Conservation (phyloP, 1,140 invertebrate genomes). For the Capitella teleta region DNA sequence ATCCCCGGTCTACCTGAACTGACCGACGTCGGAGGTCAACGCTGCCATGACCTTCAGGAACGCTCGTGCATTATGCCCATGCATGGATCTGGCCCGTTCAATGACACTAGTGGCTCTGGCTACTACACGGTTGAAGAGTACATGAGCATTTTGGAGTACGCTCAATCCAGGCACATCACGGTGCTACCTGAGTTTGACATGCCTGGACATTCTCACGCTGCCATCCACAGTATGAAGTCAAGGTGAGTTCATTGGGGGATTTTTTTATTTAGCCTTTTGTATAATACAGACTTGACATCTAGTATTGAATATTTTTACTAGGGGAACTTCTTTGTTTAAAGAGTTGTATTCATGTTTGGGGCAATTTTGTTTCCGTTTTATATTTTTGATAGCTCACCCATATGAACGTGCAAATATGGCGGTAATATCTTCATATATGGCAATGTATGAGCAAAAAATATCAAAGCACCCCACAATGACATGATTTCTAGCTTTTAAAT, state of each 20-base stretch:
- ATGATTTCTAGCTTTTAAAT: too few species aligned
- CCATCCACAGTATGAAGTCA: slow-evolving; percentile 26
- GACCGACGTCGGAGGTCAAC: slow-evolving; percentile 21
- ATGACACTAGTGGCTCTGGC: slow-evolving; percentile 18
- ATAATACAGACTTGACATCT: too few species aligned
- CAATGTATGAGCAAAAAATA: too few species aligned
- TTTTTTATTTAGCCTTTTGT: too few species aligned
- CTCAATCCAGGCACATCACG: slow-evolving; percentile 23
- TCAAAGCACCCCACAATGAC: too few species aligned
- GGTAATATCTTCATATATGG: too few species aligned
- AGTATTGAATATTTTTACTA: too few species aligned
- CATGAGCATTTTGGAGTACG: slow-evolving; percentile 25
- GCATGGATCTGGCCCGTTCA: slow-evolving; percentile 24
- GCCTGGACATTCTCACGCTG: slow-evolving; percentile 32
- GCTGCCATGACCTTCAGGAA: slow-evolving; percentile 25
- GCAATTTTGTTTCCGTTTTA: too few species aligned
- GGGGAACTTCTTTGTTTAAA: too few species aligned
- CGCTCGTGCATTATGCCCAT: slow-evolving; percentile 22
- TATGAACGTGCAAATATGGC: too few species aligned
- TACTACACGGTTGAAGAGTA: slow-evolving; percentile 30
- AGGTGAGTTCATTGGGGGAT: slow-evolving; percentile 13
- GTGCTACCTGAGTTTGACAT: slow-evolving; percentile 36
- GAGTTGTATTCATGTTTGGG: too few species aligned
- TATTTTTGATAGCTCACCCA: too few species aligned
- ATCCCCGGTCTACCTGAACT: slow-evolving; percentile 31